Evolutionary conservation across 2,113 vertebrate genomes (phyloP), one percentile per base, ranked within the genome.

Genomic region (Rostratula benghalensis): DNA sequence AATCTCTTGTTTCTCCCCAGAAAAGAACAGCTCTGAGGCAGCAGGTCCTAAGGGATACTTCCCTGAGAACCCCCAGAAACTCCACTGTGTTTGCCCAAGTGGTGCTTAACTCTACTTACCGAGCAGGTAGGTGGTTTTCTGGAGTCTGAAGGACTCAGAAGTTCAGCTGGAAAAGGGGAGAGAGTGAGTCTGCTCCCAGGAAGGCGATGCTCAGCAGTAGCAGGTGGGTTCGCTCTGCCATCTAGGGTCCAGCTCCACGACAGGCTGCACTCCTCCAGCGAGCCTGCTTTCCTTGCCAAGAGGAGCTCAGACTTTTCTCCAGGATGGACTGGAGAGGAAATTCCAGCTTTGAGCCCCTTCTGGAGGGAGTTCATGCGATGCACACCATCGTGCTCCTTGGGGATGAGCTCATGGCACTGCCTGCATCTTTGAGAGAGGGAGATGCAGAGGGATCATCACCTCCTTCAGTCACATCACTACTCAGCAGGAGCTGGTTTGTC

Each of bases 251-350:
- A 15, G 53, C 43, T 68, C 48, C 1, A 4, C 0, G 13, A 39
- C 21, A 4, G 35, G 28, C 35, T 83, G 74, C 57, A 28, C 8
- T 3, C 31, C 70, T 67, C 65, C 60, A 22, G 50, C 65, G 27
- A 77, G 25, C 28, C 53, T 9, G 41, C 9, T 39, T 31, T 61
- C 19, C 50, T 48, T 2, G 0, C 1, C 0, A 20, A 41, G 9
- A 57, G 33, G 17, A 48, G 50, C 70, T 67, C 79, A 33, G 24
- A 17, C 13, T 43, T 41, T 19, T 13, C 76, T 41, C 22, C 37
- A 13, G 54, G 33, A 4, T 7, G 59, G n/a, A 12, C n/a, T 18
- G 68, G 25, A 37, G 54, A 2, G 59, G 59, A 21, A 28, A 65
- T 51, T 24, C 4, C 73, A 37, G n/a, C 57, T 37, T 6, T 6